Evolutionary conservation across 2,888 invertebrate genomes (phyloP).

Genomic region (Noctua pronuba): DNA sequence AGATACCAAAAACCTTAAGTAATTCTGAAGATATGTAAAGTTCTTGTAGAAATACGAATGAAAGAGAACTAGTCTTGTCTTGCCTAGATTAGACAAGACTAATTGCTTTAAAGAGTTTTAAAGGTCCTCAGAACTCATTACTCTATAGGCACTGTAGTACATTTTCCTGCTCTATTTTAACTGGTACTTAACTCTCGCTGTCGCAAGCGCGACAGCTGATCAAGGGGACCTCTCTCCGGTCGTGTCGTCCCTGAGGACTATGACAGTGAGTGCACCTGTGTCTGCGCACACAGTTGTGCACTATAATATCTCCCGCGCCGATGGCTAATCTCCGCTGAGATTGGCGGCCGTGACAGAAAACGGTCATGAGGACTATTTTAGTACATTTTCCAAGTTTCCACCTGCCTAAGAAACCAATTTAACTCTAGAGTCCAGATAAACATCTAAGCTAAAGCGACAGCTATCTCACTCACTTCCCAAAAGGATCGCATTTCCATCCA

Average conservation of each 20-base stretch:
- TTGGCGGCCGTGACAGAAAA: neutral
- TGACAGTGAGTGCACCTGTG: neutral
- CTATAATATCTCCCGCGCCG: neutral
- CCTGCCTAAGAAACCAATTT: neutral
- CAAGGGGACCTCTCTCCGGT: neutral
- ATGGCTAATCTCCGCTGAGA: neutral
- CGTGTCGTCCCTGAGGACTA: neutral
- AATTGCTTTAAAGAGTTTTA: neutral
- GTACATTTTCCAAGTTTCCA: neutral
- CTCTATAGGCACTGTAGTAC: neutral
- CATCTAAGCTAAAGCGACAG: neutral
- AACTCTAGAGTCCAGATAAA: neutral
- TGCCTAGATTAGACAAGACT: neutral
- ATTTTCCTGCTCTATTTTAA: neutral
- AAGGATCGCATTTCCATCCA: conserved; percentile 12
- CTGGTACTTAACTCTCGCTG: neutral
- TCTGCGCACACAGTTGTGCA: neutral
- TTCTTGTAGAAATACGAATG: neutral
- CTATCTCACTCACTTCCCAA: neutral
- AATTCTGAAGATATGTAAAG: neutral
- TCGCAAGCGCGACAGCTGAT: neutral
- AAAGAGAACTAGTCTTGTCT: neutral
- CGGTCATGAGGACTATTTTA: neutral
- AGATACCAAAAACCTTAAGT: neutral
- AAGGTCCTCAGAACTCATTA: neutral